phyloP scores from a whole-genome alignment of 2,113 vertebrate species.

The Sorex araneus region DNA sequence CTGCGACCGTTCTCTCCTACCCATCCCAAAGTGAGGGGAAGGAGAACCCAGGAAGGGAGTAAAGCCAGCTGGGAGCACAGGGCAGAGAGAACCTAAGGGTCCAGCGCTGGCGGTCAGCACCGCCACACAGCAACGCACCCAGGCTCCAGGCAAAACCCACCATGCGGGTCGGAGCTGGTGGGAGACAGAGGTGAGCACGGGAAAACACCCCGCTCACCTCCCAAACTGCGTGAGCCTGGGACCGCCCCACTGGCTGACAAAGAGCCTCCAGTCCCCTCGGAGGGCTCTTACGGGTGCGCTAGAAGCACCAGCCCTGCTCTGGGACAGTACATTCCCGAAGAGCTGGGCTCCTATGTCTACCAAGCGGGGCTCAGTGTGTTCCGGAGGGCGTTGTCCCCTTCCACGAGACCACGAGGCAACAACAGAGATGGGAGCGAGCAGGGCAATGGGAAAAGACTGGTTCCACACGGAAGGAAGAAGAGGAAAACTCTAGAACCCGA shows the following conservation, averaged over 20 bases:
- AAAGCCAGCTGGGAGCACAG: background rate
- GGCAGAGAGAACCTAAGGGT: background rate
- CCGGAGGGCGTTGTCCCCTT: background rate
- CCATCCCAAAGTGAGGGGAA: background rate
- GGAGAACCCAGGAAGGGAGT: background rate
- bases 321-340: background rate
- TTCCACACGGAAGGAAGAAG: background rate
- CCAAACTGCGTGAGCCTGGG: background rate
- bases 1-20: background rate
- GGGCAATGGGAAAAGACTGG: background rate
- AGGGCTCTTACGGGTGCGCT: background rate
- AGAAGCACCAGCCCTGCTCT: background rate
- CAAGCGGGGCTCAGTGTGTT: background rate
- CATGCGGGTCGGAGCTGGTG: background rate
- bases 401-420: background rate
- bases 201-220: background rate
- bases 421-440: background rate
- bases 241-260: background rate
- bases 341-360: background rate
- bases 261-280: background rate
- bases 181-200: slow-evolving; percentile 18
- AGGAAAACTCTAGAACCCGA: background rate
- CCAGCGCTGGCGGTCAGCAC: too few relatives aligned
- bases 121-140: too few relatives aligned
- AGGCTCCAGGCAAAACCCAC: too few relatives aligned